A percentile compares a stretch with the other conserved stretches of the same genome.
Evolutionary conservation across 2,797 vertebrate genomes (phyloP).

Genomic region (Premnoplex brunnescens): DNA sequence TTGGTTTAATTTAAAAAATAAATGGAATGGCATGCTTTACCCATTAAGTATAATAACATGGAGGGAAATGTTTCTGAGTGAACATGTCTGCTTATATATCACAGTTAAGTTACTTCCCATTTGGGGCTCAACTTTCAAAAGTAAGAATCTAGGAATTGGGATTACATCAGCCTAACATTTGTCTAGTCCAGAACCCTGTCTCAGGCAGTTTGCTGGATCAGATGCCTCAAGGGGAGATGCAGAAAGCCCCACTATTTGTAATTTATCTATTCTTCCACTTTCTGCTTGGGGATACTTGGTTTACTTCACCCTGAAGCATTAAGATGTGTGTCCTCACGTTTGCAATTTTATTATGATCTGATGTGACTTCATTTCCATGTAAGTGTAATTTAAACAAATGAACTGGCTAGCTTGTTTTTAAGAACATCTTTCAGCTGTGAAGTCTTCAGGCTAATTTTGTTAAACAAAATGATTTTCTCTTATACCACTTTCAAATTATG

Average conservation of each 20-base stretch:
- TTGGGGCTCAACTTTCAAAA: background rate
- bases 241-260: background rate
- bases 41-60: background rate
- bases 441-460: background rate
- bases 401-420: background rate
- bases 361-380: background rate
- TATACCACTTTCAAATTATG: background rate
- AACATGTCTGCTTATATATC: background rate
- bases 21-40: background rate
- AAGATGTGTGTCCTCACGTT: background rate
- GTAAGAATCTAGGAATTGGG: background rate
- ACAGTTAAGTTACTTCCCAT: background rate
- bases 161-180: background rate
- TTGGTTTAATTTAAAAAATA: background rate
- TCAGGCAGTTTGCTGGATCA: background rate
- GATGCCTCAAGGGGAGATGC: background rate
- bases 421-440: background rate
- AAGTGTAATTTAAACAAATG: background rate
- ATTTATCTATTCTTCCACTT: background rate
- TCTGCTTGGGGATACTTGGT: background rate
- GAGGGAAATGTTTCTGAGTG: background rate
- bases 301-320: background rate
- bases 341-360: background rate
- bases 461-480: background rate
- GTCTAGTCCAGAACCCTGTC: background rate